Base-by-base conservation (phyloP, 2,888 invertebrate species). In the Vesta saturnalis region DNA sequence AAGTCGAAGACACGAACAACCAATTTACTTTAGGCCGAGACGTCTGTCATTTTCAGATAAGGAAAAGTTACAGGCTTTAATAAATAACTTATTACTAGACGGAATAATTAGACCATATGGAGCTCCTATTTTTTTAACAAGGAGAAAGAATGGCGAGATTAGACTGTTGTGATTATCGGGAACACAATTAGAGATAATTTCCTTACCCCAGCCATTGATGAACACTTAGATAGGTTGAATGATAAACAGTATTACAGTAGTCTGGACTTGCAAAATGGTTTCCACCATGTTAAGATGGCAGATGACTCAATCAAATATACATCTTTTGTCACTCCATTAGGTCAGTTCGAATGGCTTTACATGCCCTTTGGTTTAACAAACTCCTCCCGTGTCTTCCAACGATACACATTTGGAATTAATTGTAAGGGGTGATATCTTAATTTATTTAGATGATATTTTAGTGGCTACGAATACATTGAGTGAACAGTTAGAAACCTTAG, bases 281-380 rank as follows among this genome's bases (percentile, higher is more conserved):
- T 43, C 43, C 43, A 43, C 43, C 43, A 43, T 10, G 43, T 43
- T 43, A 43, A 43, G 43, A 43, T 43, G 43, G 43, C 43, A 30
- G 30, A 30, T 10, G 30, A 30, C 30, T 6, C 30, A 43, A n/a
- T 43, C 3, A 43, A 43, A 43, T 43, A 43, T 43, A 43, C 43
- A 43, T 43, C 43, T 43, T 43, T 43, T n/a, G 43, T 43, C 43
- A 43, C 43, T 14, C 43, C 43, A 5, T 23, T 23, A 23, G 8
- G 23, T 23, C 23, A 23, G 23, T 23, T 23, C 23, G 23, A 23
- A 23, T 23, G 23, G 23, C 23, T 23, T 23, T 23, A 23, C 8
- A 8, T 23, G 23, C 3, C 23, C 23, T 23, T 23, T 23, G 23
- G 6, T 47, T 30, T 30, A 30, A 30, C 30, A 30, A 30, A 30